A percentile compares a stretch with the other conserved stretches of the same genome.
Conservation (phyloP, 2,113 vertebrate species). For the Neodontobutis hainanensis region DNA sequence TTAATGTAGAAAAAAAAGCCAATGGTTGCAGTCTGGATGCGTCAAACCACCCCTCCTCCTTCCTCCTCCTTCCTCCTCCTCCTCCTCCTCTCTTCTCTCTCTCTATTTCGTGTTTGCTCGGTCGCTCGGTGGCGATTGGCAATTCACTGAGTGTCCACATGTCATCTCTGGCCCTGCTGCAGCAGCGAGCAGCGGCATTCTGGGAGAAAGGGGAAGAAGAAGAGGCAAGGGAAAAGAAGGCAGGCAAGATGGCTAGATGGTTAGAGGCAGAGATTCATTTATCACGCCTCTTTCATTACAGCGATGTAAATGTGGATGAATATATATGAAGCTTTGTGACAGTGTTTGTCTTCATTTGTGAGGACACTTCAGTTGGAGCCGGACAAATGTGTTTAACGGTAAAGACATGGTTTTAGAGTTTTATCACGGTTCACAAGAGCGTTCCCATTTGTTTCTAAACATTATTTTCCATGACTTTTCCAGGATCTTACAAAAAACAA, state of each 20-base stretch:
- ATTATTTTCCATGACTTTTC: too few relatives aligned
- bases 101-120: neutral
- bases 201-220: slow-evolving; percentile 30
- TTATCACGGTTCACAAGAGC: neutral
- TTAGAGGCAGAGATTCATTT: slow-evolving; percentile 47
- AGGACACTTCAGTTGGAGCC: neutral
- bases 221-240: slow-evolving; percentile 2
- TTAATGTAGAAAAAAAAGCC: slow-evolving; percentile 75
- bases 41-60: slow-evolving; percentile 64
- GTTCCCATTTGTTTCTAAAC: neutral
- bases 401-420: neutral
- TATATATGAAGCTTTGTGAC: neutral
- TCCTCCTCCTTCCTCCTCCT: neutral
- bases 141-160: slow-evolving; percentile 77
- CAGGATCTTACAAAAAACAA: too few relatives aligned
- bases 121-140: slow-evolving; percentile 59
- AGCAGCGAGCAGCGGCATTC: slow-evolving; percentile 57
- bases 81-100: neutral
- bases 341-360: slow-evolving; percentile 1
- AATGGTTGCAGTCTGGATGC: slow-evolving; percentile 79
- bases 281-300: slow-evolving; percentile 57
- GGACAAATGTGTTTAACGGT: neutral
- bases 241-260: slow-evolving; percentile 45
- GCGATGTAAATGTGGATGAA: slow-evolving; percentile 54
- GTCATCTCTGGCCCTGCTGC: slow-evolving; percentile 71